A percentile compares a stretch with the other conserved stretches of the same genome.
Evolutionary conservation across 2,797 vertebrate species (phyloP).

Genomic region (Anolis apletophallus): DNA sequence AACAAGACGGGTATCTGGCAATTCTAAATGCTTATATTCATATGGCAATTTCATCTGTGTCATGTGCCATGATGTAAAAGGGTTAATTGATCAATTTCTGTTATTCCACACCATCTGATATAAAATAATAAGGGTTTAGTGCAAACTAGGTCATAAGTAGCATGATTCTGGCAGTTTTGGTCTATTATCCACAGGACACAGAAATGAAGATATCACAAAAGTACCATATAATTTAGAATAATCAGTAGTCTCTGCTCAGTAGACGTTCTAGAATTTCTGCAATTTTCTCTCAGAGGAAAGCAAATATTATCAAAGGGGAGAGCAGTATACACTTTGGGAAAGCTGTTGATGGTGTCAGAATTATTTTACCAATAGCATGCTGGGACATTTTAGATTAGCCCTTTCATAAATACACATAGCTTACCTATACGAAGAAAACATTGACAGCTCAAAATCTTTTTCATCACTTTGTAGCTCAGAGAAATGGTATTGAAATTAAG

Average conservation of each 20-base stretch:
- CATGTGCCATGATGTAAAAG: slow-evolving; percentile 21
- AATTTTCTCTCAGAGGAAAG: slow-evolving; percentile 34
- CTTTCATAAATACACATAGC: slow-evolving; percentile 43
- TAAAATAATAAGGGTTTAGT: slow-evolving; percentile 46
- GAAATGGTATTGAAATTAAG: slow-evolving; percentile 61
- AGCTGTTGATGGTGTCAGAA: slow-evolving; percentile 37
- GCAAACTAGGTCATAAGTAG: slow-evolving; percentile 12
- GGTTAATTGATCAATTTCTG: slow-evolving; percentile 44
- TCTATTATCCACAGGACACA: not conserved
- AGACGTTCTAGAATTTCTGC: not conserved
- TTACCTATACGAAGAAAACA: slow-evolving; percentile 54
- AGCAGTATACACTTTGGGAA: slow-evolving; percentile 42
- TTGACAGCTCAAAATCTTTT: slow-evolving; percentile 55
- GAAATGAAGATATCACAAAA: slow-evolving; percentile 6
- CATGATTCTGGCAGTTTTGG: not conserved
- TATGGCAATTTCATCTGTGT: slow-evolving; percentile 18
- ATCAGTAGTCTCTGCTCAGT: slow-evolving; percentile 50
- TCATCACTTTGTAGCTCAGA: slow-evolving; percentile 48
- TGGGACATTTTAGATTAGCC: slow-evolving; percentile 39
- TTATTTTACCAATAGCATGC: slow-evolving; percentile 52
- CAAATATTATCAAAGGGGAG: not conserved
- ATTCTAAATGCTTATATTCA: not conserved
- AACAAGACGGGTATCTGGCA: not conserved
- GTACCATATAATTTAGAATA: slow-evolving; percentile 30
- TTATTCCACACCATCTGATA: slow-evolving; percentile 39